Evolutionary conservation across 2,797 vertebrate species (phyloP), one percentile per base, ranked within the genome.

Genomic region (Gouania willdenowi): DNA sequence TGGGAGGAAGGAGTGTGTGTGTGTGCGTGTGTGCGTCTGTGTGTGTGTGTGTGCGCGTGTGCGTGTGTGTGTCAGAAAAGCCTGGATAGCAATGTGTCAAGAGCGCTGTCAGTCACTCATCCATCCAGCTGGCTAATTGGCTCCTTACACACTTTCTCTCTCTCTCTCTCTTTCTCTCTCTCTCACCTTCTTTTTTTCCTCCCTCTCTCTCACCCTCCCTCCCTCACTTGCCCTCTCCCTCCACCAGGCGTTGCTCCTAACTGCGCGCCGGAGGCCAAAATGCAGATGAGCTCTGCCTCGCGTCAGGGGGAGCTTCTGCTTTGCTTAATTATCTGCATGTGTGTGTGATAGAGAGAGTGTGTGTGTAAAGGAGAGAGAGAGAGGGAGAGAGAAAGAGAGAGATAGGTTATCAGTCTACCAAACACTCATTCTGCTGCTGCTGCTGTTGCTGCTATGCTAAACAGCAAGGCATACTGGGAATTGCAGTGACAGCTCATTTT

Each of bases 401-500:
- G 90, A 88, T 87, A 84, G 90, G 92, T 92, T 91, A 91, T 89
- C 88, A 92, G 94, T 90, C 77, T 64, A 89, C 90, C 72, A 84
- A 55, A 46, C 13, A 27, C 68, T 57, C 60, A 39, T 26, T 43
- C 56, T 79, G 75, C 87, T 91, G 45, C 91, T 93, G 58, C 44
- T 83, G 79, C 88, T 93, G 66, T 42, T 85, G 82, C 90, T 93
- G 92, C 93, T 96, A 98, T 98, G 94, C 93, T 97, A 97, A 98
- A 92, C 93, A 96, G 93, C 93, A 92, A 92, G 89, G 94, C 94
- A 97, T 95, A 95, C 86, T 90, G 95, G 95, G 95, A 96, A 95
- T 96, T 96, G 91, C 89, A 95, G 92, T 98, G 95, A 98, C 95
- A 98, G 95, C 94, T 98, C 95, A 97, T 98, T 98, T 94, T 95